Conservation (phyloP, 2,888 invertebrate species). For the Lamproptera curius region DNA sequence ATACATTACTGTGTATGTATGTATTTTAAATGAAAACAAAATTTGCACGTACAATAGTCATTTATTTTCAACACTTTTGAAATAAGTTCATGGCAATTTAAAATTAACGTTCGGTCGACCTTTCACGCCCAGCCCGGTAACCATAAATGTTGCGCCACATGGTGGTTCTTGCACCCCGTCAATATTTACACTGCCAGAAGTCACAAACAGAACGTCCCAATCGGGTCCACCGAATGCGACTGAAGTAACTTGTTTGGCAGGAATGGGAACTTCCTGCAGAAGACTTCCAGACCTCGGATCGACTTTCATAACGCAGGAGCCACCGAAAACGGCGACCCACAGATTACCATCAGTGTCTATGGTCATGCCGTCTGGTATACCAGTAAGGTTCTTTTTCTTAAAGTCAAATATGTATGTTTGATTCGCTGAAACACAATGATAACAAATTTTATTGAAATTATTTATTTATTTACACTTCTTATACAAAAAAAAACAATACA, state of each 20-base stretch:
- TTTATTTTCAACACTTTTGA: too few relatives aligned
- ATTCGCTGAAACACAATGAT: conserved; percentile 80
- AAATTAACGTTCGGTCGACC: conserved; percentile 62
- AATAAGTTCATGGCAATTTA: conserved; percentile 31
- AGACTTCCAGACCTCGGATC: conserved; percentile 76
- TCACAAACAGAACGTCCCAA: conserved; percentile 82
- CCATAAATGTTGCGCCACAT: conserved; percentile 79
- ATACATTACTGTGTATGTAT: too few relatives aligned
- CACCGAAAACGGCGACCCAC: conserved; percentile 85
- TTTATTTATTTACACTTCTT: too few relatives aligned
- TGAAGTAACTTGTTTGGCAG: conserved; percentile 82
- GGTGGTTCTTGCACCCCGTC: conserved; percentile 59
- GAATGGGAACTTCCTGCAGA: conserved; percentile 77
- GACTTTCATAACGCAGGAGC: conserved; percentile 75
- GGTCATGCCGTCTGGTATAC: conserved; percentile 84
- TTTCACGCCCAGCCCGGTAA: conserved; percentile 79
- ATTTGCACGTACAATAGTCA: too few relatives aligned
- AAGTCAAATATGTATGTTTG: conserved; percentile 80
- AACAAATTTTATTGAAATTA: too few relatives aligned
- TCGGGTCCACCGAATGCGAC: conserved; percentile 85
- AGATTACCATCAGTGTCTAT: conserved; percentile 86
- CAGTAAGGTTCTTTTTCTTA: conserved; percentile 49
- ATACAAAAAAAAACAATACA: too few relatives aligned
- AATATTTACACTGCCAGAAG: conserved; percentile 70
- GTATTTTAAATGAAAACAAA: too few relatives aligned